phyloP scores from a whole-genome alignment of 2,113 vertebrate genomes.

The Myiagra hebetior region DNA sequence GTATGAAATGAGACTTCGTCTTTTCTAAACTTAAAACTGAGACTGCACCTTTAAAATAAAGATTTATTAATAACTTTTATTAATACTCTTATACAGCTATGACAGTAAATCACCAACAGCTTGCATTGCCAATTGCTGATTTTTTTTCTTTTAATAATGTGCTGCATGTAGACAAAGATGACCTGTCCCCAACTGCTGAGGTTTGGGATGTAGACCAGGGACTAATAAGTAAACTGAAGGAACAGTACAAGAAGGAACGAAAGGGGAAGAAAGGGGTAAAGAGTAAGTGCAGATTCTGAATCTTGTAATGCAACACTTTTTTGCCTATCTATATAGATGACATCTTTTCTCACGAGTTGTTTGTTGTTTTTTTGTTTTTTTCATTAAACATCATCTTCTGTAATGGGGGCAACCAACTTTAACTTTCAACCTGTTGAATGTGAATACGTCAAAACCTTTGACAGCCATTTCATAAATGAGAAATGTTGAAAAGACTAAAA shows the following conservation, averaged over 20 bases:
- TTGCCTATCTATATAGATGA: slow-evolving; percentile 49
- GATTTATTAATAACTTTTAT: slow-evolving; percentile 63
- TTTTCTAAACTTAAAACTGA: slow-evolving; percentile 64
- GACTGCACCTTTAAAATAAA: slow-evolving; percentile 78
- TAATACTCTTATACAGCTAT: slow-evolving; percentile 69
- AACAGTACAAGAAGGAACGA: slow-evolving; percentile 87
- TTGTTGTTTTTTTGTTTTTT: background rate
- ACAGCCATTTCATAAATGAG: background rate
- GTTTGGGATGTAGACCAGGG: slow-evolving; percentile 87
- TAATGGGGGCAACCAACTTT: slow-evolving; percentile 76
- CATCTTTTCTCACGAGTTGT: slow-evolving; percentile 20
- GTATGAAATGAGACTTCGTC: slow-evolving; percentile 14
- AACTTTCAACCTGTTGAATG: slow-evolving; percentile 71
- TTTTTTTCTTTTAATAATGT: slow-evolving; percentile 83
- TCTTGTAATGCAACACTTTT: slow-evolving; percentile 65
- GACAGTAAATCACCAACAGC: slow-evolving; percentile 69
- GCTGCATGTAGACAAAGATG: slow-evolving; percentile 88
- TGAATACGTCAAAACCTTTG: background rate
- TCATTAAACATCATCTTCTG: slow-evolving; percentile 40
- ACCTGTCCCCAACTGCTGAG: slow-evolving; percentile 85
- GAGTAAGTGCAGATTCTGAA: slow-evolving; percentile 83
- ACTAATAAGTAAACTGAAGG: slow-evolving; percentile 86
- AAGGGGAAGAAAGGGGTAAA: slow-evolving; percentile 86
- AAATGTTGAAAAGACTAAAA: background rate
- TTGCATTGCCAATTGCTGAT: slow-evolving; percentile 80